These are phyloP conservation scores for Apamea crenata DNA, from an alignment of 2,888 invertebrate species.

Conservation along the genomic window DNA sequence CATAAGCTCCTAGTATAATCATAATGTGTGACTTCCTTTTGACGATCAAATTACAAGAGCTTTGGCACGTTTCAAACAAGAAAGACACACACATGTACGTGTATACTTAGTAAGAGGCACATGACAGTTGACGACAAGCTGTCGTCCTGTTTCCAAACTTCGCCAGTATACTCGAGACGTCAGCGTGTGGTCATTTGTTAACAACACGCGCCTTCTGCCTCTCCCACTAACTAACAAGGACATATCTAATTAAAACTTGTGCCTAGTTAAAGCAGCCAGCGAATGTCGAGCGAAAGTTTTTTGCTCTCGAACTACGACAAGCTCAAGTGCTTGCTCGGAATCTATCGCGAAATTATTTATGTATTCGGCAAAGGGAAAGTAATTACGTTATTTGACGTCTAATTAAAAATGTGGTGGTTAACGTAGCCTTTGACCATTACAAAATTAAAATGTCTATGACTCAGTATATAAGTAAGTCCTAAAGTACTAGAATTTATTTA, in stretches of 20 bases:
- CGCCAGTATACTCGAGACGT: slow-evolving; percentile 41
- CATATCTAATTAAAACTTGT: slow-evolving; percentile 79
- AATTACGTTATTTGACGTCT: neutral
- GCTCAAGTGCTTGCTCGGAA: slow-evolving; percentile 32
- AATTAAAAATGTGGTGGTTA: neutral
- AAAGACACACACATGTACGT: neutral
- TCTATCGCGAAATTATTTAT: slow-evolving; percentile 35
- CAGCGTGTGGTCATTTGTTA: slow-evolving; percentile 63
- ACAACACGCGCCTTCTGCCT: slow-evolving; percentile 63
- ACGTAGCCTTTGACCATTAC: neutral
- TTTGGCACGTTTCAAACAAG: slow-evolving; percentile 28
- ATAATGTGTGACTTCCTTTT: slow-evolving; percentile 15
- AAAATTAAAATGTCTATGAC: slow-evolving; percentile 10
- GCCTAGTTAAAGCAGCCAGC: slow-evolving; percentile 66
- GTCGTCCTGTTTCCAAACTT: slow-evolving; percentile 48
- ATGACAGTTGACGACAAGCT: slow-evolving; percentile 38
- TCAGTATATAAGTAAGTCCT: neutral
- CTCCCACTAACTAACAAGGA: slow-evolving; percentile 71
- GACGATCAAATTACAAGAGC: slow-evolving; percentile 15
- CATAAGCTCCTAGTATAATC: slow-evolving; percentile 4
- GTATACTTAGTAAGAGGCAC: neutral
- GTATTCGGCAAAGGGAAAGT: neutral
- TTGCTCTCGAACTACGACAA: slow-evolving; percentile 56
- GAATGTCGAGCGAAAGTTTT: slow-evolving; percentile 70
- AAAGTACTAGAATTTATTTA: slow-evolving; percentile 34